Evolutionary conservation across 2,113 vertebrate genomes (phyloP).

Genomic region (Colius striatus): DNA sequence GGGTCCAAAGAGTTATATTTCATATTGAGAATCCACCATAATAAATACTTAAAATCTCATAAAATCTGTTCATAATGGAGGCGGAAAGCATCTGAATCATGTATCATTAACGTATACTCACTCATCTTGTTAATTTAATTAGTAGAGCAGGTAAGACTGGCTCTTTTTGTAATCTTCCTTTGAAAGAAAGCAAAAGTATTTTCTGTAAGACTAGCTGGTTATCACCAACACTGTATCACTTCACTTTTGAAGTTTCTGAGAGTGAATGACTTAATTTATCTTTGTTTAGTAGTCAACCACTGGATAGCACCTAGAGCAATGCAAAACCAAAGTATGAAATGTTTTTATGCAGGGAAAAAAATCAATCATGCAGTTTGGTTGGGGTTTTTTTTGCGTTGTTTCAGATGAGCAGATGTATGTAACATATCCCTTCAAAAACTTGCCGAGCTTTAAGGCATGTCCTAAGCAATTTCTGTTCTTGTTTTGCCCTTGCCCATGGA

Average conservation of each 20-base stretch:
- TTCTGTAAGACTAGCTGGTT: background rate
- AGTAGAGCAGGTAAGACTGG: background rate
- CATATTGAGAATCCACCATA: background rate
- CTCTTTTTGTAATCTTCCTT: background rate
- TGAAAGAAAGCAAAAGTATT: background rate
- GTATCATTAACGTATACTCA: slow-evolving; percentile 1
- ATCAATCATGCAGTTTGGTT: too few species aligned
- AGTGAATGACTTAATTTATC: background rate
- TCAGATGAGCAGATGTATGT: background rate
- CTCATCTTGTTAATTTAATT: slow-evolving; percentile 29
- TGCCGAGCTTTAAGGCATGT: slow-evolving; percentile 29
- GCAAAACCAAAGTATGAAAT: background rate
- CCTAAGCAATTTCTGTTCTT: slow-evolving; percentile 6
- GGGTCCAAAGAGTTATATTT: background rate
- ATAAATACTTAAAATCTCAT: slow-evolving; percentile 35
- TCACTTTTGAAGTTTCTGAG: background rate
- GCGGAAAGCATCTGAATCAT: background rate
- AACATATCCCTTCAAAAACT: background rate
- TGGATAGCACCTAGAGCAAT: background rate
- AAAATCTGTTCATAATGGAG: background rate
- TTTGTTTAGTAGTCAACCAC: background rate
- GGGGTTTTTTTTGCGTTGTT: slow-evolving; percentile 6
- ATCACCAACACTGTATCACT: background rate
- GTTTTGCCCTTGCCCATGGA: background rate
- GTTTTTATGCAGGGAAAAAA: background rate